These are phyloP conservation scores for Tenebrio molitor DNA, from an alignment of 1,140 invertebrate genomes.

Conservation along the genomic window DNA sequence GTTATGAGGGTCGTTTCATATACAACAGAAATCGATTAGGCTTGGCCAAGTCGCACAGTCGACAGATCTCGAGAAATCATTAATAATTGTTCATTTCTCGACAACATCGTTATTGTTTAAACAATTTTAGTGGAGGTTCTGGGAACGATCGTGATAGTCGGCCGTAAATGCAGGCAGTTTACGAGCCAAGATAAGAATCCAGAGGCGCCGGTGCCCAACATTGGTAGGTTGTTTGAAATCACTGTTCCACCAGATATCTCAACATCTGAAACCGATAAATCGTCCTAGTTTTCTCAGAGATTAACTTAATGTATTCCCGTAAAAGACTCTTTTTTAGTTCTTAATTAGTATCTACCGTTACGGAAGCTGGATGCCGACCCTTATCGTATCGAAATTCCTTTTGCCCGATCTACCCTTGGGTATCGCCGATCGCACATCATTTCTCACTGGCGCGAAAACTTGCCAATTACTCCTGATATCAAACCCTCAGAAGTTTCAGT, in stretches of 20 bases:
- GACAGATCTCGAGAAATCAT: conserved; percentile 51
- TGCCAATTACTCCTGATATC: not conserved
- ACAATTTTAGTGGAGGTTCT: conserved; percentile 38
- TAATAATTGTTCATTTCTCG: conserved; percentile 50
- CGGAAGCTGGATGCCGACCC: conserved; percentile 29
- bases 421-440: not conserved
- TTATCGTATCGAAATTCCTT: conserved; percentile 26
- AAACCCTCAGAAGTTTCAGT: no score
- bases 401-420: not conserved
- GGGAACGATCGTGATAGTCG: conserved; percentile 38
- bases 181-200: conserved; percentile 49
- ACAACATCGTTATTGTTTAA: conserved; percentile 41
- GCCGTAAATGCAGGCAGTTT: conserved; percentile 42
- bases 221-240: conserved; percentile 45
- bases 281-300: conserved; percentile 43
- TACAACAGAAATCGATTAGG: conserved; percentile 57
- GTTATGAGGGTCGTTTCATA: conserved; percentile 54
- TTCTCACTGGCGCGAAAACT: not conserved
- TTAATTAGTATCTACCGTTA: conserved; percentile 51
- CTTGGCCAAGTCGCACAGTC: conserved; percentile 26
- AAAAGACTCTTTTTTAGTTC: conserved; percentile 47
- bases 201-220: conserved; percentile 48
- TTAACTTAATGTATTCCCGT: conserved; percentile 45
- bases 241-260: conserved; percentile 44
- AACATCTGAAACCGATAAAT: conserved; percentile 51